phyloP scores from a whole-genome alignment of 2,797 vertebrate genomes.

The Esox lucius region DNA sequence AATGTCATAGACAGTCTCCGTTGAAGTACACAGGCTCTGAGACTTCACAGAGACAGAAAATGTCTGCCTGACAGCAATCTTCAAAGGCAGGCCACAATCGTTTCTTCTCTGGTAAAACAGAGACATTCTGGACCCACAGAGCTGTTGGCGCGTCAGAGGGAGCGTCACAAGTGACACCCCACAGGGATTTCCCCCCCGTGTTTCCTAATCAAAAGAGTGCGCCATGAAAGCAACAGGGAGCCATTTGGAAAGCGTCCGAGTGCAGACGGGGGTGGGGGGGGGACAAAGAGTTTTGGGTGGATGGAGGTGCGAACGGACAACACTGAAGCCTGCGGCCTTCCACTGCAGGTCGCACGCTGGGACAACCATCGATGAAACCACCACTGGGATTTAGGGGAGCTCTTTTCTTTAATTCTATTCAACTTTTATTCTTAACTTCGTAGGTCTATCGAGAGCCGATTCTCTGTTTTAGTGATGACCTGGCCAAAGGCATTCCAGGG shows the following conservation, averaged over 20 bases:
- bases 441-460: too few species aligned
- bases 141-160: neutral
- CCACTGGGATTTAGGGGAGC: neutral
- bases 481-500: too few species aligned
- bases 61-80: conserved; percentile 36
- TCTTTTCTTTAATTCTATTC: neutral
- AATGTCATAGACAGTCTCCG: neutral
- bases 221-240: neutral
- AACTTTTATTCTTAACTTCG: too few species aligned
- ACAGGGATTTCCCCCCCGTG: too few species aligned
- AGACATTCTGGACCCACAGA: conserved; percentile 28
- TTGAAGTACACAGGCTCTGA: conserved; percentile 27
- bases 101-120: conserved; percentile 39
- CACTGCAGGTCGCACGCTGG: too few species aligned
- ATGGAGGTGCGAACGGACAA: too few species aligned
- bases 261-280: neutral
- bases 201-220: neutral
- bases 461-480: too few species aligned
- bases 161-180: neutral
- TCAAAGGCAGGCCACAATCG: conserved; percentile 50
- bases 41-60: neutral
- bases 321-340: too few species aligned
- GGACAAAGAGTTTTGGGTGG: too few species aligned
- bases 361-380: neutral
- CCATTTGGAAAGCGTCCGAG: neutral